Percentiles rank a stretch among this genome's conserved stretches.
Conservation (phyloP, 1,140 invertebrate species). For the Doryteuthis pealeii region DNA sequence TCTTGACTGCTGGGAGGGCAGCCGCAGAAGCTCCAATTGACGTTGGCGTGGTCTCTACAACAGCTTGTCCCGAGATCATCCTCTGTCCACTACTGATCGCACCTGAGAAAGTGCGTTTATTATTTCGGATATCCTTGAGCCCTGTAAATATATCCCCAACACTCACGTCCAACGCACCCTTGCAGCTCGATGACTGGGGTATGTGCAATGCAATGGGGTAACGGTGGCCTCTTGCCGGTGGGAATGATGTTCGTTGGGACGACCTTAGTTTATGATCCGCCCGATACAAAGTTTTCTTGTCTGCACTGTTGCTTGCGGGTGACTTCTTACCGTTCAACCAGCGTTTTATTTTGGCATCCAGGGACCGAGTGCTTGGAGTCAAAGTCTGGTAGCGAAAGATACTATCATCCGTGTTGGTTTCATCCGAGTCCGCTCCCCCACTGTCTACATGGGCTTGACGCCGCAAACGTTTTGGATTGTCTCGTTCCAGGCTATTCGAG, state of each 20-base stretch:
- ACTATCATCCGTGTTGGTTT: conserved; percentile 2
- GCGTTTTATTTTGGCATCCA: conserved; percentile 14
- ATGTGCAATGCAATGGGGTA: conserved; percentile 15
- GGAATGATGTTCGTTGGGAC: conserved; percentile 13
- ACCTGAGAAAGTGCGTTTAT: neutral
- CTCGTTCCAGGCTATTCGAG: neutral
- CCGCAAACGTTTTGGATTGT: neutral
- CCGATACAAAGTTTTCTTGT: neutral
- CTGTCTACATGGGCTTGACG: conserved; percentile 1
- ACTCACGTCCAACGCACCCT: conserved; percentile 27
- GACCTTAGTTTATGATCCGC: neutral
- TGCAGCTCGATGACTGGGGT: conserved; percentile 24
- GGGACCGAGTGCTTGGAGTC: conserved; percentile 20
- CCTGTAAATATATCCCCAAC: conserved; percentile 25
- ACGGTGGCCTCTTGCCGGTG: conserved; percentile 2
- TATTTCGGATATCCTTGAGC: neutral
- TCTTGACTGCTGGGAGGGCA: neutral
- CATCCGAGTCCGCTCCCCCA: neutral
- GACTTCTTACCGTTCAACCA: conserved; percentile 14
- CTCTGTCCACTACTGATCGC: neutral
- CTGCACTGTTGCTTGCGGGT: neutral
- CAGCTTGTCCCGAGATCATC: neutral
- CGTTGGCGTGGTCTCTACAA: neutral
- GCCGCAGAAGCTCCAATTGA: neutral
- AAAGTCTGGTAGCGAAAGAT: conserved; percentile 7